Conservation (phyloP, 2,888 invertebrate genomes). For the Drosophila nr. perissopoda region DNA sequence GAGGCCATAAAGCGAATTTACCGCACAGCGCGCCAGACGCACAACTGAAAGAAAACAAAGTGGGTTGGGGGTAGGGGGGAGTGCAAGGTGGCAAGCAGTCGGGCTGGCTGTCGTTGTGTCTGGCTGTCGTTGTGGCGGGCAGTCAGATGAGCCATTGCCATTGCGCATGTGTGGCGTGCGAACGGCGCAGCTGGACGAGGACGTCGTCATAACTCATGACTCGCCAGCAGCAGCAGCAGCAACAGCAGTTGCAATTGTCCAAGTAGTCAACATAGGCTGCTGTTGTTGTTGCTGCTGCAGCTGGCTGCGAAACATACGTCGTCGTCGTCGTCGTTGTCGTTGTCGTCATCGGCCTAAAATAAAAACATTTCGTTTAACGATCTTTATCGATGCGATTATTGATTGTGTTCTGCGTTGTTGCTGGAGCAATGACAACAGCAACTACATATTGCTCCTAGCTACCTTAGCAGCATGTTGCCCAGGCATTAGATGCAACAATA, state of each 20-base stretch:
- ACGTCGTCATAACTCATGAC: slow-evolving; percentile 55
- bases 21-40: slow-evolving; percentile 78
- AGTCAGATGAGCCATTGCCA: slow-evolving; percentile 72
- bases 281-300: slow-evolving; percentile 28
- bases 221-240: slow-evolving; percentile 18
- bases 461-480: slow-evolving; percentile 64
- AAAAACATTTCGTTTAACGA: slow-evolving; percentile 83
- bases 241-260: slow-evolving; percentile 62
- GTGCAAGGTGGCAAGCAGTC: slow-evolving; percentile 24
- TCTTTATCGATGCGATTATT: slow-evolving; percentile 85
- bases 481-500: slow-evolving; percentile 26
- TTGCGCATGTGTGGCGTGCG: slow-evolving; percentile 73
- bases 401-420: slow-evolving; percentile 73
- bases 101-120: slow-evolving; percentile 13
- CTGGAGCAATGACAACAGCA: slow-evolving; percentile 31
- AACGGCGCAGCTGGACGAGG: slow-evolving; percentile 61
- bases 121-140: slow-evolving; percentile 5
- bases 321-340: slow-evolving; percentile 29
- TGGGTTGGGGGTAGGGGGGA: slow-evolving; percentile 11
- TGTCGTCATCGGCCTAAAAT: slow-evolving; percentile 68
- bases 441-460: slow-evolving; percentile 13
- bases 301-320: slow-evolving; percentile 49
- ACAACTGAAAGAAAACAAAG: slow-evolving; percentile 29
- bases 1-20: slow-evolving; percentile 82
- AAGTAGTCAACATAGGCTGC: slow-evolving; percentile 19